These are phyloP conservation scores for Diadegma fenestrale DNA, from an alignment of 2,888 invertebrate species.

Conservation along the genomic window DNA sequence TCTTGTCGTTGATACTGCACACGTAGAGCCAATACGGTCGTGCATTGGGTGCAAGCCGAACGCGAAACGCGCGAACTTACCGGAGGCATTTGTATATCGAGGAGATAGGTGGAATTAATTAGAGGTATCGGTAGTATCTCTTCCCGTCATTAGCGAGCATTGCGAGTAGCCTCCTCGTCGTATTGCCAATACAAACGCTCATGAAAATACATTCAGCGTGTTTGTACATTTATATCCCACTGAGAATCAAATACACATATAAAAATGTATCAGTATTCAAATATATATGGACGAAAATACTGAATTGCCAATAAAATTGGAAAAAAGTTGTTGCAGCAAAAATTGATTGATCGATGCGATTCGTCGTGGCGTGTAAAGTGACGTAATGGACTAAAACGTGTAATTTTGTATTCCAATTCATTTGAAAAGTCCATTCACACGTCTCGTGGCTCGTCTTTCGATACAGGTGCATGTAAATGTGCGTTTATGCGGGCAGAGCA, in stretches of 20 bases:
- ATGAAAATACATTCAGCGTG: constrained; percentile 38
- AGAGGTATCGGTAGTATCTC: constrained; percentile 84
- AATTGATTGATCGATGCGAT: background rate
- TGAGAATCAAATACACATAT: constrained; percentile 9
- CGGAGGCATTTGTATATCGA: constrained; percentile 82
- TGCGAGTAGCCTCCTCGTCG: constrained; percentile 74
- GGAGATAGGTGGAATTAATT: constrained; percentile 84
- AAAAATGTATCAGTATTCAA: background rate
- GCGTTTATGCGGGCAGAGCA: background rate
- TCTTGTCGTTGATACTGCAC: constrained; percentile 12
- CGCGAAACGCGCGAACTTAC: constrained; percentile 55
- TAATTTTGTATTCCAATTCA: constrained; percentile 1
- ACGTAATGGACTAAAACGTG: background rate
- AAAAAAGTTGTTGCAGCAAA: background rate
- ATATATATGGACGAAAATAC: background rate
- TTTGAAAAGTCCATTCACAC: constrained; percentile 59
- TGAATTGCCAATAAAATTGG: background rate
- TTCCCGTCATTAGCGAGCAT: constrained; percentile 83
- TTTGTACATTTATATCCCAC: constrained; percentile 25
- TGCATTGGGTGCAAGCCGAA: constrained; percentile 49
- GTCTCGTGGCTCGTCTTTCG: constrained; percentile 15
- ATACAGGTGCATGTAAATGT: background rate
- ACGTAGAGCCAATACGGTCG: constrained; percentile 35
- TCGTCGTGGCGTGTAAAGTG: background rate
- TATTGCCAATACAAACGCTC: constrained; percentile 72